phyloP scores from a whole-genome alignment of 30 jellyfish, hydroid and myxozoan genomes.

The Turritopsis rubra region DNA sequence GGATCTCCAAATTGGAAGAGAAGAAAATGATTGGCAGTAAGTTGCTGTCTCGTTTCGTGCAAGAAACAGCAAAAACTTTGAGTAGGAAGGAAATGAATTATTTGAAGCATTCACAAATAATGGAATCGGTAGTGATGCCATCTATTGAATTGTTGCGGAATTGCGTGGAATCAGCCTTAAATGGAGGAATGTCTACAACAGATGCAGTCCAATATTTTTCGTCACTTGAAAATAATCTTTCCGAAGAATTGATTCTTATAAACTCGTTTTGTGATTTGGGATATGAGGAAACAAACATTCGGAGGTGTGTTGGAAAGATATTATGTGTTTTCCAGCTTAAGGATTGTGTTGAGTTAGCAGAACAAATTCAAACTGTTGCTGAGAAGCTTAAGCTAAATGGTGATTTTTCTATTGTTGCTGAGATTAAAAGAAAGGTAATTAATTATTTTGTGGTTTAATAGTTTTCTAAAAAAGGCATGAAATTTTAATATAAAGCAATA shows the following conservation, averaged over 20 bases:
- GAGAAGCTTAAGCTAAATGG: neutral
- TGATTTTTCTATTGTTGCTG: neutral
- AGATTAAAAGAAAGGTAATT: neutral
- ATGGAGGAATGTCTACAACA: neutral
- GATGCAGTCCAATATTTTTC: neutral
- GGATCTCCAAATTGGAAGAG: neutral
- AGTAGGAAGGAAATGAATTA: neutral
- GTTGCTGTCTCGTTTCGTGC: neutral
- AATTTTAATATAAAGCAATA: no score
- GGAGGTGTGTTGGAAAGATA: neutral
- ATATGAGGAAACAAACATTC: neutral
- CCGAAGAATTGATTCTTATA: neutral
- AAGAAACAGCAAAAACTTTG: neutral
- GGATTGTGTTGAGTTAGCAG: neutral
- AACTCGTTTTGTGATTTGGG: neutral
- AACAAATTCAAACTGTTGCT: neutral
- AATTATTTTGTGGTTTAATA: neutral
- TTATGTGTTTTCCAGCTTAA: neutral
- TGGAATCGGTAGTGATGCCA: neutral
- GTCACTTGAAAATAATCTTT: neutral
- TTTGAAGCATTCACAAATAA: neutral
- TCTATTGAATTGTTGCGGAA: neutral
- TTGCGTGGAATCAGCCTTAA: neutral
- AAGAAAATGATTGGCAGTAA: neutral
- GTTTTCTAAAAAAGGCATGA: neutral